phyloP scores from a whole-genome alignment of 1,140 invertebrate genomes.

The Neodiprion lecontei region DNA sequence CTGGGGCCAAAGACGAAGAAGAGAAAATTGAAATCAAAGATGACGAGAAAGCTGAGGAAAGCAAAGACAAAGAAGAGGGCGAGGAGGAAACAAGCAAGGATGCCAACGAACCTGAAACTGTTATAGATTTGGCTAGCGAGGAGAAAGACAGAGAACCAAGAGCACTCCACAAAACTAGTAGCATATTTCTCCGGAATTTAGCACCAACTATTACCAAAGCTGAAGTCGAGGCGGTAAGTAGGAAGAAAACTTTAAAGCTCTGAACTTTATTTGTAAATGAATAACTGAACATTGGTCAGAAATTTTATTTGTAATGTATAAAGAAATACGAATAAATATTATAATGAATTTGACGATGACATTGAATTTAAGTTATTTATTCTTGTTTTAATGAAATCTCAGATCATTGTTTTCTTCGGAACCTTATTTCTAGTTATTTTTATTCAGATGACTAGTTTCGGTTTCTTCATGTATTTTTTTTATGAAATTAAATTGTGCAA shows the following conservation, averaged over 20 bases:
- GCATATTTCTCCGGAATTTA: constrained; percentile 95
- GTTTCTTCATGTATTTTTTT: no score
- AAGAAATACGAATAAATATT: neutral
- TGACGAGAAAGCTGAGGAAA: constrained; percentile 37
- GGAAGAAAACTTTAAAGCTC: neutral
- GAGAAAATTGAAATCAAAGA: constrained; percentile 50
- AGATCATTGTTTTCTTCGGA: neutral
- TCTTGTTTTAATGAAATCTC: no score
- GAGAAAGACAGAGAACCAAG: constrained; percentile 69
- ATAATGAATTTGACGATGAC: neutral
- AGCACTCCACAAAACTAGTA: constrained; percentile 91
- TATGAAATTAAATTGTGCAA: no score
- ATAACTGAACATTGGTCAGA: neutral
- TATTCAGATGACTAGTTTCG: no score
- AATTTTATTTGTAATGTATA: neutral
- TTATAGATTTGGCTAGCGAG: constrained; percentile 57
- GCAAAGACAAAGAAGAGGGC: constrained; percentile 11
- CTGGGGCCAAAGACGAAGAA: constrained; percentile 44
- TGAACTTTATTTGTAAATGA: constrained; percentile 16
- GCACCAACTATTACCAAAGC: constrained; percentile 95
- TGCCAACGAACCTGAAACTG: constrained; percentile 48
- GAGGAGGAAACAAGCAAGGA: constrained; percentile 39
- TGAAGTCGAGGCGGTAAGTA: constrained; percentile 92
- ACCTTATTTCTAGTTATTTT: constrained; percentile 18
- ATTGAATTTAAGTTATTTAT: no score